These are phyloP conservation scores for Argyresthia goedartella DNA, from an alignment of 2,888 invertebrate genomes.

Conservation along the genomic window DNA sequence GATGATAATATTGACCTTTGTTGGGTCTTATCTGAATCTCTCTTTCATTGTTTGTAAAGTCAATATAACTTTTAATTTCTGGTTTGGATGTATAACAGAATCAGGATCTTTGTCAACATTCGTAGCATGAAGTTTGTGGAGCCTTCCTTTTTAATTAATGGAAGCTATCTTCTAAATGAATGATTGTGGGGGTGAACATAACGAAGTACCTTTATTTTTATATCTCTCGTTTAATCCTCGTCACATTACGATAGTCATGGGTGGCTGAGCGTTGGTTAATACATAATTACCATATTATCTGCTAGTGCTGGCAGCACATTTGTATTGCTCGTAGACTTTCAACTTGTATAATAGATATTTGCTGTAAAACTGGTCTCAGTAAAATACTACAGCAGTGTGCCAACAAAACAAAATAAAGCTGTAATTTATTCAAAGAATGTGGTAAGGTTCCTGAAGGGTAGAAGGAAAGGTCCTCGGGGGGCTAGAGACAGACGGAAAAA, in stretches of 20 bases:
- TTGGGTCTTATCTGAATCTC: conserved; percentile 11
- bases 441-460: background rate
- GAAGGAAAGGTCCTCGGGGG: background rate
- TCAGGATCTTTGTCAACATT: background rate
- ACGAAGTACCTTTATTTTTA: background rate
- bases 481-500: conserved; percentile 17
- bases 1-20: conserved; percentile 21
- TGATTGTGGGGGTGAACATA: background rate
- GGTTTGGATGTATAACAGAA: background rate
- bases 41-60: background rate
- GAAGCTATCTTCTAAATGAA: conserved; percentile 9
- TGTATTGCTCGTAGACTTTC: background rate
- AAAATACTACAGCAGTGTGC: background rate
- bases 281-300: background rate
- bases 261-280: background rate
- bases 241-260: conserved; percentile 1
- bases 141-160: conserved; percentile 2
- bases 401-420: background rate
- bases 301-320: background rate
- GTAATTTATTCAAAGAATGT: background rate
- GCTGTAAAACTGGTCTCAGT: too few species aligned
- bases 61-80: background rate
- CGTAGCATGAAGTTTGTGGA: background rate
- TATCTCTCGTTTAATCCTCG: background rate
- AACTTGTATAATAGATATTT: too few species aligned